A percentile compares a stretch with the other conserved stretches of the same genome.
Evolutionary conservation across 2,113 vertebrate species (phyloP).

Genomic region (Chloebia gouldiae): DNA sequence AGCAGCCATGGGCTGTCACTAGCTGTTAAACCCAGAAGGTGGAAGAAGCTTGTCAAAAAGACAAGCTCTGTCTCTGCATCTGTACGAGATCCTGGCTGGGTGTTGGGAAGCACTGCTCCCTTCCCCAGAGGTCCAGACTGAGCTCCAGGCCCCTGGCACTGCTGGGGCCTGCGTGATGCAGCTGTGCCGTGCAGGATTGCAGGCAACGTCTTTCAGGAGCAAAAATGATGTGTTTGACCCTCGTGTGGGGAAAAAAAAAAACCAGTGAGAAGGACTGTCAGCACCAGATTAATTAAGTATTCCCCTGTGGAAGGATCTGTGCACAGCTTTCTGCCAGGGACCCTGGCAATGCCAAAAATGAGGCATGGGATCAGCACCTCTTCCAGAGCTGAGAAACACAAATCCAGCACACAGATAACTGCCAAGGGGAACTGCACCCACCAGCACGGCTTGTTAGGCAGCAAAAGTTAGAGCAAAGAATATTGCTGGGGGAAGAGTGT

Average conservation of each 20-base stretch:
- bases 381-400: not conserved
- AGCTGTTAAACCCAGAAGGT: not conserved
- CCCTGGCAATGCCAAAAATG: not conserved
- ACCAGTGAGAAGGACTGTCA: not conserved
- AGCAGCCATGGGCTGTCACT: not conserved
- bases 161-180: not conserved
- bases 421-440: not conserved
- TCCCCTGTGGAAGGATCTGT: not conserved
- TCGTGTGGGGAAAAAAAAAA: accelerated
- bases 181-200: not conserved
- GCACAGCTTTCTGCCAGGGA: not conserved
- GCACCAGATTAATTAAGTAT: not conserved
- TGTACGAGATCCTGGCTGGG: accelerated
- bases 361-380: not conserved
- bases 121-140: not conserved
- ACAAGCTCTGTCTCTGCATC: not conserved
- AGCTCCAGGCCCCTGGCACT: not conserved
- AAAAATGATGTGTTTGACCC: not conserved
- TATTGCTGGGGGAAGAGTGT: not conserved
- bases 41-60: not conserved
- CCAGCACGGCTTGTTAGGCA: not conserved
- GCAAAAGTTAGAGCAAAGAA: not conserved
- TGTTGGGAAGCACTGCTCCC: not conserved
- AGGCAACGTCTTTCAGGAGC: not conserved
- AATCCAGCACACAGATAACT: not conserved